Conservation (phyloP, 2,888 invertebrate genomes). For the Caradrina kadenii region DNA sequence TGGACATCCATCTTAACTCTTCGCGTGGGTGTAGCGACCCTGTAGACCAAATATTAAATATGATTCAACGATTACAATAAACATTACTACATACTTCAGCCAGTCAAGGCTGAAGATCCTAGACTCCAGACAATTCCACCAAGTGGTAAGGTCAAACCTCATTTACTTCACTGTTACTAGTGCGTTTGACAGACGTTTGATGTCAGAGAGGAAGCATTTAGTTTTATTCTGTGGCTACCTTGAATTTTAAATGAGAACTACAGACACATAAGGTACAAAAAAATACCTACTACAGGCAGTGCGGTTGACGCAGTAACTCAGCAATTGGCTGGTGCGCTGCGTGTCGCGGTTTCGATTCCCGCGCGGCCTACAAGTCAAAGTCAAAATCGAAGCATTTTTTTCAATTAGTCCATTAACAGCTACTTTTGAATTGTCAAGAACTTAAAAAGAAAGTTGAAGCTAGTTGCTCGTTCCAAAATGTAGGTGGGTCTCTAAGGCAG, state of each 20-base stretch:
- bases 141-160: conserved; percentile 82
- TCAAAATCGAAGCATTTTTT: too few species aligned
- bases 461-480: too few species aligned
- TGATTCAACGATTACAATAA: conserved; percentile 74
- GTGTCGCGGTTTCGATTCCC: too few species aligned
- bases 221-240: conserved; percentile 24
- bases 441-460: too few species aligned
- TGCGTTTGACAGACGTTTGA: conserved; percentile 53
- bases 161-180: conserved; percentile 70
- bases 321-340: too few species aligned
- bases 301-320: too few species aligned
- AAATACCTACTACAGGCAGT: too few species aligned
- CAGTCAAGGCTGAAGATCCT: conserved; percentile 69
- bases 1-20: conserved; percentile 59
- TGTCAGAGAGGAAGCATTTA: conserved; percentile 55
- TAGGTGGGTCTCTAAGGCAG: too few species aligned
- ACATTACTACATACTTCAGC: conserved; percentile 68
- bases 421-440: too few species aligned
- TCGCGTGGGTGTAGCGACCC: conserved; percentile 76
- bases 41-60: conserved; percentile 78
- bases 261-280: too few species aligned
- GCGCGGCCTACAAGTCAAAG: too few species aligned
- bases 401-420: too few species aligned
- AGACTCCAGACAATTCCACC: conserved; percentile 80
- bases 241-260: conserved; percentile 30